These are phyloP conservation scores for Polydrusus cervinus DNA, from an alignment of 2,888 invertebrate species.

Conservation along the genomic window DNA sequence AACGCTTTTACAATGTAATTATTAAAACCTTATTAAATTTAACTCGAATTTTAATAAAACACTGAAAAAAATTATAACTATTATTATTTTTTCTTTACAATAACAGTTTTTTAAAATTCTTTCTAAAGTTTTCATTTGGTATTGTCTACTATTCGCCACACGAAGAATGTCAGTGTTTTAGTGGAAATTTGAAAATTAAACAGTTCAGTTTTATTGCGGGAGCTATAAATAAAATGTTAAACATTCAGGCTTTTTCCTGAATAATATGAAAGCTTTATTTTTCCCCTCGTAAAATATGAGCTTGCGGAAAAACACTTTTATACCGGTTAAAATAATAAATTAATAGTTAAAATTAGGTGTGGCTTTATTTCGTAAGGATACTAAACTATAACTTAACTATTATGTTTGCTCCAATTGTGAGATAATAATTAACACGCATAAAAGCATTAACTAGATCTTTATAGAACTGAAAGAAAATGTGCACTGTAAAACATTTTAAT, in stretches of 20 bases:
- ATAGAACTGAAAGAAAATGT: too few relatives aligned
- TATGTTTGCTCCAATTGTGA: too few relatives aligned
- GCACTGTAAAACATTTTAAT: too few relatives aligned
- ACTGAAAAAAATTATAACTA: too few relatives aligned
- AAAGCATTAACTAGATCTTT: too few relatives aligned
- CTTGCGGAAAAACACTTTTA: constrained; percentile 19
- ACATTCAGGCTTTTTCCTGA: constrained; percentile 18
- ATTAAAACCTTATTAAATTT: too few relatives aligned
- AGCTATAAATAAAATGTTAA: constrained; percentile 30
- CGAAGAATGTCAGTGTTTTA: constrained; percentile 17
- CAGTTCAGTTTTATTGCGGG: constrained; percentile 23
- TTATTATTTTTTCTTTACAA: too few relatives aligned
- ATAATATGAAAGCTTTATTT: constrained; percentile 27
- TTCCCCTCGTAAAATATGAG: constrained; percentile 27
- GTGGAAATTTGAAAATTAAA: constrained; percentile 23
- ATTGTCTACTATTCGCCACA: not conserved
- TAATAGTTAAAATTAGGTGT: constrained; percentile 30
- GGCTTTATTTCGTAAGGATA: constrained; percentile 2
- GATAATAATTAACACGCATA: too few relatives aligned
- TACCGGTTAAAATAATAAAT: constrained; percentile 32
- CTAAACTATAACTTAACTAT: too few relatives aligned
- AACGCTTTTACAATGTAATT: too few relatives aligned
- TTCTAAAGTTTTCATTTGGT: not conserved
- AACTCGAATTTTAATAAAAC: too few relatives aligned
- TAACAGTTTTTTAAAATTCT: not conserved